Percentiles rank a stretch among this genome's conserved stretches.
Conservation (phyloP, 2,888 invertebrate species). For the Stenchaetothrips biformis region DNA sequence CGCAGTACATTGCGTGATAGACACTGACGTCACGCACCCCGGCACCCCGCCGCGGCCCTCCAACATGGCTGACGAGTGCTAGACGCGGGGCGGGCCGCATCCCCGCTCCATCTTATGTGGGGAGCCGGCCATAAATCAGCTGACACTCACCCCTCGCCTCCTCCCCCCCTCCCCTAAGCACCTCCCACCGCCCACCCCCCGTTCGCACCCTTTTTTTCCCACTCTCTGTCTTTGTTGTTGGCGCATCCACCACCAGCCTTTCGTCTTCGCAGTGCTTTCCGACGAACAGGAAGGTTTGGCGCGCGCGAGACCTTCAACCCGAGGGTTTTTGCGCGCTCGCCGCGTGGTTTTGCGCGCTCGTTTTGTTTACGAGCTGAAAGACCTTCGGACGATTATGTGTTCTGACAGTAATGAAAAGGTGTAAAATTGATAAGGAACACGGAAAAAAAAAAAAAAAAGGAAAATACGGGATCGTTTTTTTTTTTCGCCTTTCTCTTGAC, state of each 20-base stretch:
- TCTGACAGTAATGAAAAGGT: background rate
- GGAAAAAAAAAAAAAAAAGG: background rate
- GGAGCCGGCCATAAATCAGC: constrained; percentile 19
- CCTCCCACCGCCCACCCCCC: constrained; percentile 1
- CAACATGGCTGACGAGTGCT: constrained; percentile 22
- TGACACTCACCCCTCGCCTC: constrained; percentile 10
- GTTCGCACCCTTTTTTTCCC: constrained; percentile 24
- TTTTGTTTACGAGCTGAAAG: no score
- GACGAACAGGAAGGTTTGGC: no score
- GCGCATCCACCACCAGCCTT: background rate
- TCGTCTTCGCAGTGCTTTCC: no score
- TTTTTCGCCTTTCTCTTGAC: background rate
- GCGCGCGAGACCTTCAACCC: no score
- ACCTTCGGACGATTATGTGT: no score
- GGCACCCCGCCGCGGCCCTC: background rate
- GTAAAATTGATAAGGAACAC: background rate
- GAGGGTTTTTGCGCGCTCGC: no score
- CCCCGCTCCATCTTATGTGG: constrained; percentile 21
- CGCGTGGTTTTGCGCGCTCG: no score
- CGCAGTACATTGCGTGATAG: no score
- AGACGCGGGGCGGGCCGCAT: constrained; percentile 3
- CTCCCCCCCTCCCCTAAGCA: constrained; percentile 16
- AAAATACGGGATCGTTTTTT: background rate
- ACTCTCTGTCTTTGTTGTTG: constrained; percentile 23
- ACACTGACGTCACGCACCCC: constrained; percentile 11